Conservation (phyloP, 2,113 vertebrate genomes). For the Mobula hypostoma region DNA sequence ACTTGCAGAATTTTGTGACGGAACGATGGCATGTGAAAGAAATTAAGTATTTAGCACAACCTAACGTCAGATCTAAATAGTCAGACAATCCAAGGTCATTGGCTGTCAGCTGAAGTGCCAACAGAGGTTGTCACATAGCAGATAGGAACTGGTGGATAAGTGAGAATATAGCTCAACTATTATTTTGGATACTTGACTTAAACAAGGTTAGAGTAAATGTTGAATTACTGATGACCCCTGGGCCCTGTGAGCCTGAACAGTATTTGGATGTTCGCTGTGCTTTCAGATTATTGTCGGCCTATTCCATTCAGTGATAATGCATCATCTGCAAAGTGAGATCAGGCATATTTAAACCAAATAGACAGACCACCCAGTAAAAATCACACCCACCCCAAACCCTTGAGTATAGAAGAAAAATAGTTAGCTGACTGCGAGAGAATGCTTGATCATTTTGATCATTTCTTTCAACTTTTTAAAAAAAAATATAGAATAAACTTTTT, state of each 20-base stretch:
- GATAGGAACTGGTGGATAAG: neutral
- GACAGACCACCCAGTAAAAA: neutral
- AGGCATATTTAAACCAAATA: conserved; percentile 2
- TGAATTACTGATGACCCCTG: conserved; percentile 30
- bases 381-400: neutral
- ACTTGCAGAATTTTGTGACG: neutral
- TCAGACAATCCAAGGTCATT: conserved; percentile 11
- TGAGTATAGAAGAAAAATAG: neutral
- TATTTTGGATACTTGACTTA: conserved; percentile 29
- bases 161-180: neutral
- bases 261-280: neutral
- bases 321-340: conserved; percentile 29
- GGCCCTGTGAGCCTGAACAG: neutral
- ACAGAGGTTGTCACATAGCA: neutral
- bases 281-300: neutral
- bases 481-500: neutral
- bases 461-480: neutral
- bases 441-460: neutral
- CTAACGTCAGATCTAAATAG: neutral
- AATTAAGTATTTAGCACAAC: conserved; percentile 26
- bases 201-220: conserved; percentile 14
- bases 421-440: neutral
- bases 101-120: neutral
- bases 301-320: conserved; percentile 13
- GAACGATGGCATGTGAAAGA: neutral